Percentiles rank a stretch among this genome's conserved stretches.
These are phyloP conservation scores for Tetragnatha versicolor DNA, from an alignment of 1,140 invertebrate species.

Conservation along the genomic window DNA sequence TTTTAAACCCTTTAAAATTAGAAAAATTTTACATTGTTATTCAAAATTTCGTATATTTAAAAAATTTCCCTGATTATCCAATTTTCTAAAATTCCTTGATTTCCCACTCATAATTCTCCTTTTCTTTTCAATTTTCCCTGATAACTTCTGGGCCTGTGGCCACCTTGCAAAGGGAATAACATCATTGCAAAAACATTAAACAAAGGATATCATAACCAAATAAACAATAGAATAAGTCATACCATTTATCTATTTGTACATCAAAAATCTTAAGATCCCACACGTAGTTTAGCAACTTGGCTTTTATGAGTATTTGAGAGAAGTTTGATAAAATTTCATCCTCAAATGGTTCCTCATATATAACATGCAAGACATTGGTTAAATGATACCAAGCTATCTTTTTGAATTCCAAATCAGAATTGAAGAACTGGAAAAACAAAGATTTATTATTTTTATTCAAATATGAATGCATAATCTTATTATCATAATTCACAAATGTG, in stretches of 20 bases:
- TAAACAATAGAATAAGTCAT: neutral
- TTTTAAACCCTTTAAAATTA: too few species aligned
- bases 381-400: neutral
- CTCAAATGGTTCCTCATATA: neutral
- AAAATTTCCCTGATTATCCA: too few species aligned
- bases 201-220: too few species aligned
- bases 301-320: neutral
- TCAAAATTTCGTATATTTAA: too few species aligned
- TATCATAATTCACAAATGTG: too few species aligned
- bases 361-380: neutral
- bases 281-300: neutral
- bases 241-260: neutral
- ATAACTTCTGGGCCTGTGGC: too few species aligned
- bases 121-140: too few species aligned
- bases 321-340: neutral
- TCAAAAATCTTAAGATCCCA: slow-evolving; percentile 7
- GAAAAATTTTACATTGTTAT: too few species aligned
- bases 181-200: neutral
- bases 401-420: neutral
- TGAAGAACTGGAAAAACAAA: slow-evolving; percentile 2
- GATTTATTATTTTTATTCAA: neutral
- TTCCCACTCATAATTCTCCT: too few species aligned
- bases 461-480: neutral
- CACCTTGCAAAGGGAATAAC: neutral
- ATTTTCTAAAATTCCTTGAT: too few species aligned